Evolutionary conservation across 2,113 vertebrate genomes (phyloP).

Genomic region (human (Homo sapiens)): GRCh38 chr11:61407501-61408000

Average conservation of each 20-base stretch:
- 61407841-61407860: background rate
- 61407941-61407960: background rate
- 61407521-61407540: background rate
- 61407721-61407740: background rate
- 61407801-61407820: background rate
- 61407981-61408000: background rate
- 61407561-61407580: slow-evolving; percentile 10
- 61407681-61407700: background rate
- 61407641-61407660: background rate
- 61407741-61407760: slow-evolving; percentile 5
- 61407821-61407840: background rate
- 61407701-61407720: background rate
- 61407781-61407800: background rate
- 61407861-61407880: background rate
- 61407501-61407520: background rate
- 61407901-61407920: background rate
- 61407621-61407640: background rate
- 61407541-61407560: background rate
- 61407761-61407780: background rate
- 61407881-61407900: background rate
- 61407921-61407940: background rate
- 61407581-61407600: background rate
- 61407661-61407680: background rate
- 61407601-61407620: background rate
- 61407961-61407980: background rate